Evolutionary conservation across 2,888 invertebrate genomes (phyloP).

Genomic region (Parelbella ahira): DNA sequence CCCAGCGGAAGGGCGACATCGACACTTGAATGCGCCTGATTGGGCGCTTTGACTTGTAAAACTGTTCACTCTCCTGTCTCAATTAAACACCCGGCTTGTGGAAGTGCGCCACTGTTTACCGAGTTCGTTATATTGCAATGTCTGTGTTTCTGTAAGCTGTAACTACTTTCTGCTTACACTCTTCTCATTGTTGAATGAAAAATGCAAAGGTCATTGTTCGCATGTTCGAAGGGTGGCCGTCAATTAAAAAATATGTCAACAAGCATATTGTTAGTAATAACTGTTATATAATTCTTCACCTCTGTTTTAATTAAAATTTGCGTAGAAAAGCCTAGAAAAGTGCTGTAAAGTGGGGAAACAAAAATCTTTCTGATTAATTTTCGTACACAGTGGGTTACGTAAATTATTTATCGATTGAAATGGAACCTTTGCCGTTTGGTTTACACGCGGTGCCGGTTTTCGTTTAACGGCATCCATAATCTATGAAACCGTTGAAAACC

Average conservation of each 20-base stretch:
- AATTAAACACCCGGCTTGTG: slow-evolving; percentile 17
- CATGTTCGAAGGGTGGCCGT: no score
- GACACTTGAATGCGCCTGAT: slow-evolving; percentile 35
- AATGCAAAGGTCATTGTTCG: no score
- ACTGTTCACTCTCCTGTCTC: slow-evolving; percentile 20
- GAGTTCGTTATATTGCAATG: slow-evolving; percentile 10
- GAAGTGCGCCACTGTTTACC: slow-evolving; percentile 15
- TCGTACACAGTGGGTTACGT: slow-evolving; percentile 8
- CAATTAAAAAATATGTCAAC: no score
- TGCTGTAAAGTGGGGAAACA: no score
- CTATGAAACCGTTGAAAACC: slow-evolving; percentile 10
- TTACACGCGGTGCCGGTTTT: slow-evolving; percentile 14
- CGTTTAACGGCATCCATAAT: slow-evolving; percentile 23
- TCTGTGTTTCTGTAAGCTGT: slow-evolving; percentile 15
- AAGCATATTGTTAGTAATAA: no score
- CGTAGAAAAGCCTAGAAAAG: no score
- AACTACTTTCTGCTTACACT: no score
- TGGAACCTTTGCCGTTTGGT: slow-evolving; percentile 15
- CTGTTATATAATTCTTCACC: no score
- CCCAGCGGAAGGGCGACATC: slow-evolving; percentile 31
- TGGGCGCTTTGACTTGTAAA: slow-evolving; percentile 31
- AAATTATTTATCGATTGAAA: slow-evolving; percentile 21
- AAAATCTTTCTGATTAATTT: no score
- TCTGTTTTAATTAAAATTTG: no score
- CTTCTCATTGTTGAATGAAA: slow-evolving; percentile 15